Conservation (phyloP, 2,797 vertebrate genomes). For the Argya squamiceps region DNA sequence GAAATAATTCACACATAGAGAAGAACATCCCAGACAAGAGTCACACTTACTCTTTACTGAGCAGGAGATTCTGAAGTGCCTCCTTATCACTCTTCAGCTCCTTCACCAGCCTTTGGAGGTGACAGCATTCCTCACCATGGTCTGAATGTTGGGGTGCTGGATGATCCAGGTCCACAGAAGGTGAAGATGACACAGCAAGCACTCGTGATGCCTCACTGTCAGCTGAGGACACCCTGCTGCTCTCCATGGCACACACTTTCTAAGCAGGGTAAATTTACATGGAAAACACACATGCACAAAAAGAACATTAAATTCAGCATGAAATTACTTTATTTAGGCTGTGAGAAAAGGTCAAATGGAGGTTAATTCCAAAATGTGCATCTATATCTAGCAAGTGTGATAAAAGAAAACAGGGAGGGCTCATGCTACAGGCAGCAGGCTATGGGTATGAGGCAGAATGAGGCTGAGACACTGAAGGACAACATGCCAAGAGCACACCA, state of each 20-base stretch:
- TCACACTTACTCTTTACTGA: constrained; percentile 81
- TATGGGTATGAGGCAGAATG: background rate
- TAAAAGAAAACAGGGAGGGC: background rate
- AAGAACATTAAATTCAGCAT: background rate
- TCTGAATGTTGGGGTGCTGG: background rate
- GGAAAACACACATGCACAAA: background rate
- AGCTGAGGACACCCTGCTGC: background rate
- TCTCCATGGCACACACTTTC: constrained; percentile 67
- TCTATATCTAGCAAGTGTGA: background rate
- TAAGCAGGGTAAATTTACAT: constrained; percentile 11
- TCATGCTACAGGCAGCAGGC: background rate
- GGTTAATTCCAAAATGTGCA: background rate
- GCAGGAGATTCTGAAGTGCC: constrained; percentile 76
- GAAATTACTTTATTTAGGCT: background rate
- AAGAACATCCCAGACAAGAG: background rate
- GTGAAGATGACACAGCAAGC: constrained; percentile 31
- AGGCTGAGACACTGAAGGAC: background rate
- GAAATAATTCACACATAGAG: background rate
- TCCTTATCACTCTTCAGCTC: constrained; percentile 77
- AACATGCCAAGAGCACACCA: background rate
- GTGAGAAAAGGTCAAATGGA: background rate
- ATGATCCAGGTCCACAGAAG: constrained; percentile 37
- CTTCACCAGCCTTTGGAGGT: constrained; percentile 68
- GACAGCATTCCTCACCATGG: constrained; percentile 51
- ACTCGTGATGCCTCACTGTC: background rate